A percentile compares a stretch with the other conserved stretches of the same genome.
Evolutionary conservation across 2,113 vertebrate species (phyloP).

Genomic region (Puntigrus tetrazona): DNA sequence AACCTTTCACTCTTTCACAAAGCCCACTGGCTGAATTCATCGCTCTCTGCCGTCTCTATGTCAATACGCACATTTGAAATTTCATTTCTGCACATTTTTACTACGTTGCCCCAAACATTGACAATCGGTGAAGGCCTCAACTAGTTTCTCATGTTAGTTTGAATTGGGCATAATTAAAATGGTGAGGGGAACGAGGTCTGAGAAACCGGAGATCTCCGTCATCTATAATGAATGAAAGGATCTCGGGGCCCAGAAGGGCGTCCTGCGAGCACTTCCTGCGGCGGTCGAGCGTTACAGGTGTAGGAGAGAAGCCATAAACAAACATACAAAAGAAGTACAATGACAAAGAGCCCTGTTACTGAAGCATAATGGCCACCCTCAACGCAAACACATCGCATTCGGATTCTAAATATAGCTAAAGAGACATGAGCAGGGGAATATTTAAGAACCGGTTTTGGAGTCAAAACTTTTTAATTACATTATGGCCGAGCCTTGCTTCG

Average conservation of each 20-base stretch:
- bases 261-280: background rate
- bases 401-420: background rate
- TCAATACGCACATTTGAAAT: background rate
- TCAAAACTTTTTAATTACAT: background rate
- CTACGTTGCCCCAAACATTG: background rate
- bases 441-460: background rate
- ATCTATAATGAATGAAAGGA: slow-evolving; percentile 46
- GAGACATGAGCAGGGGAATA: background rate
- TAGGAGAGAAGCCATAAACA: background rate
- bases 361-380: background rate
- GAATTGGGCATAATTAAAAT: slow-evolving; percentile 41
- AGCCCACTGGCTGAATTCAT: background rate
- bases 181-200: slow-evolving; percentile 26
- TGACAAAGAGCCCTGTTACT: background rate
- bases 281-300: slow-evolving; percentile 7
- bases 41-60: background rate
- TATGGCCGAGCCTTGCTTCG: background rate
- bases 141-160: slow-evolving; percentile 31
- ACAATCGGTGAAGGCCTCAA: slow-evolving; percentile 25
- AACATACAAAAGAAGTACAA: background rate
- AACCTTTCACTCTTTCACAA: background rate
- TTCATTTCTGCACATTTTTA: slow-evolving; percentile 22
- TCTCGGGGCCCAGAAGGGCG: slow-evolving; percentile 3
- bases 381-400: background rate
- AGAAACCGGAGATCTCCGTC: background rate